Evolutionary conservation across 2,888 invertebrate species (phyloP).

Genomic region (Clostera curtula): DNA sequence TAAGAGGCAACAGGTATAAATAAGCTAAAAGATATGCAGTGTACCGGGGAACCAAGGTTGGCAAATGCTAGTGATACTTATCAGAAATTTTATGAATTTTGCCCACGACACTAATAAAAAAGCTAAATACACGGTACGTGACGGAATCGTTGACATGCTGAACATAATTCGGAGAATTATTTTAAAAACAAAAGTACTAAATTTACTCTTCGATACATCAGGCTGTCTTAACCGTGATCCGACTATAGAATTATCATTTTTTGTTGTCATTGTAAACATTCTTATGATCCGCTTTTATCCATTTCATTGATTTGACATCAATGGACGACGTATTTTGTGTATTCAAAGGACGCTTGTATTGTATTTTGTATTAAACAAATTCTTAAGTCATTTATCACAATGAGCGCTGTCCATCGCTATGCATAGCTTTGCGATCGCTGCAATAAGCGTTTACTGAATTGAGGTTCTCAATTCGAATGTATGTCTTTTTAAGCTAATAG

Average conservation of each 20-base stretch:
- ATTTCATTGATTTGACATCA: constrained; percentile 44
- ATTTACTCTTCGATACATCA: constrained; percentile 23
- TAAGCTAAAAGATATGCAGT: too few species aligned
- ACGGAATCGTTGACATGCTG: constrained; percentile 27
- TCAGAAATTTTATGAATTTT: too few species aligned
- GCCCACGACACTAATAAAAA: constrained; percentile 27
- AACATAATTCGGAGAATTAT: constrained; percentile 28
- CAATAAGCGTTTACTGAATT: constrained; percentile 12
- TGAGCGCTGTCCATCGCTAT: constrained; percentile 9
- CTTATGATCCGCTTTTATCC: constrained; percentile 39
- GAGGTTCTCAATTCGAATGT: too few species aligned
- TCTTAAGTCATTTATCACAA: constrained; percentile 15
- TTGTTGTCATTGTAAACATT: constrained; percentile 24
- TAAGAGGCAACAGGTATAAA: too few species aligned
- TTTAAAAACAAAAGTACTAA: constrained; percentile 35
- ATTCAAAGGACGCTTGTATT: constrained; percentile 27
- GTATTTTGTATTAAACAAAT: constrained; percentile 21
- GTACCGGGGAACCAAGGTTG: too few species aligned
- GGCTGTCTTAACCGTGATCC: constrained; percentile 37
- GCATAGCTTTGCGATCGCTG: constrained; percentile 9
- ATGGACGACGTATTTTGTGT: constrained; percentile 36
- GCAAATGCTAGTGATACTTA: too few species aligned
- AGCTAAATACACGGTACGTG: constrained; percentile 33
- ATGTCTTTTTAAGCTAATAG: too few species aligned
- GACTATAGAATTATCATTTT: constrained; percentile 33